Conservation (phyloP, 2,888 invertebrate species). For the Macropis europaea region DNA sequence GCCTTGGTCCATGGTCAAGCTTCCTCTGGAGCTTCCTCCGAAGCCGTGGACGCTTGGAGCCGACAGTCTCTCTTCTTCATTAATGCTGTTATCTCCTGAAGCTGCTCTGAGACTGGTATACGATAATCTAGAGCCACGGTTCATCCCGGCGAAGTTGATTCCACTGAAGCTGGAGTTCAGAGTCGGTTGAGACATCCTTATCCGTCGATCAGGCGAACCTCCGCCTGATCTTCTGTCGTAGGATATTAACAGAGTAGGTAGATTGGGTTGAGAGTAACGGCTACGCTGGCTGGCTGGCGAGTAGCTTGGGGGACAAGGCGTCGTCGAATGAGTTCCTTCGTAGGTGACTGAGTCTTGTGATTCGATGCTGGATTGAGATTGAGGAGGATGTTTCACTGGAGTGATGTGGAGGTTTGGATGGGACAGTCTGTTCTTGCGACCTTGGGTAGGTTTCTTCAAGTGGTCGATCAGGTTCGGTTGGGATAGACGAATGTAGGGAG, state of each 20-base stretch:
- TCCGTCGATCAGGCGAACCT: slow-evolving; percentile 67
- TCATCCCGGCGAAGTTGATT: slow-evolving; percentile 67
- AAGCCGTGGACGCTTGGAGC: slow-evolving; percentile 65
- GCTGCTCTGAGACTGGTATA: slow-evolving; percentile 71
- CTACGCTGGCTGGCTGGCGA: slow-evolving; percentile 75
- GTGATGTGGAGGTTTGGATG: slow-evolving; percentile 75
- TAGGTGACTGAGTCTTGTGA: slow-evolving; percentile 70
- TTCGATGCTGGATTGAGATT: slow-evolving; percentile 73
- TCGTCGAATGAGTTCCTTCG: slow-evolving; percentile 68
- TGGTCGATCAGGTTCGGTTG: slow-evolving; percentile 75
- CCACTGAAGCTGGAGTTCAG: slow-evolving; percentile 70
- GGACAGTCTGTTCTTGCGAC: slow-evolving; percentile 71
- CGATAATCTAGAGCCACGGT: slow-evolving; percentile 68
- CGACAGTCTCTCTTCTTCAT: slow-evolving; percentile 69
- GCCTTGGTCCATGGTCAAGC: slow-evolving; percentile 49
- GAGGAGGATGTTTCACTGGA: slow-evolving; percentile 62
- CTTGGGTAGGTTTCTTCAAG: slow-evolving; percentile 60
- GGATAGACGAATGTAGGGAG: slow-evolving; percentile 75
- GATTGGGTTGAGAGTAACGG: slow-evolving; percentile 75
- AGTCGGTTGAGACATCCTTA: slow-evolving; percentile 75
- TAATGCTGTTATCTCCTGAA: slow-evolving; percentile 72
- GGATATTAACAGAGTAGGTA: slow-evolving; percentile 72
- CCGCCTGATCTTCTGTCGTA: slow-evolving; percentile 59
- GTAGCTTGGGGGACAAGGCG: slow-evolving; percentile 70
- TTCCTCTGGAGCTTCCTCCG: slow-evolving; percentile 53